phyloP scores from a whole-genome alignment of 64 coral and sea anemone genomes.

The Pocillopora verrucosa region DNA sequence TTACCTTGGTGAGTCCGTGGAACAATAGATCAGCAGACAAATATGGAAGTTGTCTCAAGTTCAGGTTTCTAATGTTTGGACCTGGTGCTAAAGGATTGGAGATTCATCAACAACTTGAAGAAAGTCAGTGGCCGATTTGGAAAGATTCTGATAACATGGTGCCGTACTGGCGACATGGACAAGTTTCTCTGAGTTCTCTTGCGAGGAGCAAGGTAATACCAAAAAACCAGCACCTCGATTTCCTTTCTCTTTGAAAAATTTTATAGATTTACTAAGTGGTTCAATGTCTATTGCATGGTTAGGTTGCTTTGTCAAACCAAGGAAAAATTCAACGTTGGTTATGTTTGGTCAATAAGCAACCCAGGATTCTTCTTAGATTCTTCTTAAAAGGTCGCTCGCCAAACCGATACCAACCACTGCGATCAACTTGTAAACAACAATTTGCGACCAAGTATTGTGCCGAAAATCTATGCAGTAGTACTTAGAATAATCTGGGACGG shows the following conservation, averaged over 20 bases:
- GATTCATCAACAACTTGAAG: slow-evolving; percentile 17
- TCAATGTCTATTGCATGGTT: too few species aligned
- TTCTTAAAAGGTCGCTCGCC: too few species aligned
- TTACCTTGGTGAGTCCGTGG: slow-evolving; percentile 23
- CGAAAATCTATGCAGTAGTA: too few species aligned
- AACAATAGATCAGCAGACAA: slow-evolving; percentile 21
- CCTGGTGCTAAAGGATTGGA: not conserved
- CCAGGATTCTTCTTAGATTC: too few species aligned
- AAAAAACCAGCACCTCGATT: not conserved
- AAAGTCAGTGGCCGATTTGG: slow-evolving; percentile 3
- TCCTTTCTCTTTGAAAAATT: not conserved
- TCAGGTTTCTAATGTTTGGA: slow-evolving; percentile 33
- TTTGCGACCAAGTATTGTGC: too few species aligned
- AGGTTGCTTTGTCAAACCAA: too few species aligned
- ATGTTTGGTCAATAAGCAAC: too few species aligned
- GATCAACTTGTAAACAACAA: too few species aligned
- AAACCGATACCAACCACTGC: too few species aligned
- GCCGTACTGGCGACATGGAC: slow-evolving; percentile 32
- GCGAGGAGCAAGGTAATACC: slow-evolving; percentile 12
- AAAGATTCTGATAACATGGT: slow-evolving; percentile 23
- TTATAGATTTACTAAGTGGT: too few species aligned
- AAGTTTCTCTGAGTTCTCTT: slow-evolving; percentile 31
- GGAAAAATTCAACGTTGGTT: too few species aligned
- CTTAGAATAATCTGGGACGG: too few species aligned
- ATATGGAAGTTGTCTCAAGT: slow-evolving; percentile 38